Conservation (phyloP, 2,797 vertebrate species). For the Falco concolor region DNA sequence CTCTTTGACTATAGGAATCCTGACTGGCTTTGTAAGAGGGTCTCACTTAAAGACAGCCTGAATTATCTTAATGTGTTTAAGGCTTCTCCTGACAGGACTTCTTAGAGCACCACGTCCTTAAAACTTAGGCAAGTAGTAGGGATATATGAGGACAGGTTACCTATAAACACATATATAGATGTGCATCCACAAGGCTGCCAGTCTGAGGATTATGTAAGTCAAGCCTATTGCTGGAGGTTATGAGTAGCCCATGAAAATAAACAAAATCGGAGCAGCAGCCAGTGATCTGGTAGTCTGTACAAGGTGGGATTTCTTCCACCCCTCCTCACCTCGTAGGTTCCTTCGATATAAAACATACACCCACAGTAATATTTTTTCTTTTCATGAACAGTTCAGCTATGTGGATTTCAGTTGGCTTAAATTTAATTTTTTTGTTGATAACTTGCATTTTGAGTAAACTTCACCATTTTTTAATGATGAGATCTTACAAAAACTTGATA, state of each 20-base stretch:
- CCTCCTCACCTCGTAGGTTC: not conserved
- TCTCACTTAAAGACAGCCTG: not conserved
- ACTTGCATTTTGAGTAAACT: not conserved
- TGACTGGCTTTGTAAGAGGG: not conserved
- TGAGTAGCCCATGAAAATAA: not conserved
- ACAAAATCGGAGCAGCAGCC: not conserved
- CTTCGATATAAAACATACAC: not conserved
- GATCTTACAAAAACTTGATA: not conserved
- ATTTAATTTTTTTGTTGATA: not conserved
- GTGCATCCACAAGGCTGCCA: no score
- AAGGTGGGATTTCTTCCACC: not conserved
- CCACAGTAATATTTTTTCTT: not conserved
- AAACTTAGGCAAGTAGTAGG: not conserved
- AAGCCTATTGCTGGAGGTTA: not conserved
- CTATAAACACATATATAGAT: not conserved
- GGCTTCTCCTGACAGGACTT: not conserved
- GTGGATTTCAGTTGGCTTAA: not conserved
- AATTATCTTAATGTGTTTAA: not conserved
- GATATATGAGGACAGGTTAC: not conserved
- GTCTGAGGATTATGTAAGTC: no score
- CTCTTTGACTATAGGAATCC: not conserved
- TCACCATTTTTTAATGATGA: not conserved
- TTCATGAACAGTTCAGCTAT: not conserved
- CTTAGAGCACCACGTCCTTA: not conserved
- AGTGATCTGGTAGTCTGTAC: not conserved